phyloP scores from a whole-genome alignment of 2,797 vertebrate species.

The Muscicapa striata region DNA sequence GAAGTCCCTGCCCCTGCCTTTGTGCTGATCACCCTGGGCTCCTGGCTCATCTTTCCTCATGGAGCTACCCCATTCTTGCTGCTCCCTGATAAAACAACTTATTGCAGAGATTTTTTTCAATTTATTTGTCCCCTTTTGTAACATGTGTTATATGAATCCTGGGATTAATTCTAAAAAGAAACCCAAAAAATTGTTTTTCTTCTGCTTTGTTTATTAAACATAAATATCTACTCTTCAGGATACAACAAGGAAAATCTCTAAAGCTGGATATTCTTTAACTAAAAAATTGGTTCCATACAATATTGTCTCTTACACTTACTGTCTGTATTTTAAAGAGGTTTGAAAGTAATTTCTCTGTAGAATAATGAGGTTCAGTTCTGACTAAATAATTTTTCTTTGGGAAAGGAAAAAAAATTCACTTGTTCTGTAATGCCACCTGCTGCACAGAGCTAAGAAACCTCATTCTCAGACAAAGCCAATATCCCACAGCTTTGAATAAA shows the following conservation, averaged over 20 bases:
- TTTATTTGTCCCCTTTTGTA: background rate
- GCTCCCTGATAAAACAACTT: background rate
- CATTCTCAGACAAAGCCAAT: background rate
- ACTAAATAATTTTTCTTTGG: background rate
- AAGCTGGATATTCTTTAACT: background rate
- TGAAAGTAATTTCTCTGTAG: background rate
- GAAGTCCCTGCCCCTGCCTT: background rate
- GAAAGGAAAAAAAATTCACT: background rate
- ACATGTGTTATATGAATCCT: background rate
- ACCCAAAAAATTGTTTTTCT: accelerated
- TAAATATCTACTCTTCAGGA: background rate
- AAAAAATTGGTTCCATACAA: background rate
- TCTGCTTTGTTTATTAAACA: background rate
- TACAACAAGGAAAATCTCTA: background rate
- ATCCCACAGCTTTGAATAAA: background rate
- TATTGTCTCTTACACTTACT: background rate
- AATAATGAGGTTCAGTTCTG: background rate
- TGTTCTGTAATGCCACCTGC: constrained; percentile 68
- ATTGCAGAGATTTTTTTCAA: background rate
- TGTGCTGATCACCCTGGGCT: background rate
- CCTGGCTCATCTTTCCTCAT: background rate
- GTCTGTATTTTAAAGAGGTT: background rate
- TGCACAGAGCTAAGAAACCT: constrained; percentile 34
- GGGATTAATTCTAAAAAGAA: background rate
- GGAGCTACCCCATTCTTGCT: background rate